Percentiles rank a stretch among this genome's conserved stretches.
phyloP scores from a whole-genome alignment of 2,888 invertebrate genomes.

The Drosophila rubida region DNA sequence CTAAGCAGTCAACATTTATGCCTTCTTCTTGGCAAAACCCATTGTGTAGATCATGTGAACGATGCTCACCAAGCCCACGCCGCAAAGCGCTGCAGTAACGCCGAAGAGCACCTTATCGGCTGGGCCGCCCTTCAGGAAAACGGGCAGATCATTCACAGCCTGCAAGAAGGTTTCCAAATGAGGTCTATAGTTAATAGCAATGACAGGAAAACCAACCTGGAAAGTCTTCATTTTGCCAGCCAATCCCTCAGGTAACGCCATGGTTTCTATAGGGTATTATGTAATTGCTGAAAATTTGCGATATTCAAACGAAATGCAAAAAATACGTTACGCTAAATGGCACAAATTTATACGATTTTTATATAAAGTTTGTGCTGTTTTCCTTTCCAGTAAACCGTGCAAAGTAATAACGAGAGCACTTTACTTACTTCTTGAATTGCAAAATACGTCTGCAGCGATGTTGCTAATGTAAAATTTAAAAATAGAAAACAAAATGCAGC shows the following conservation, averaged over 20 bases:
- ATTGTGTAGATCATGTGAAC: conserved; percentile 80
- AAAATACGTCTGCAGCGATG: conserved; percentile 39
- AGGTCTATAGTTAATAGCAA: background rate
- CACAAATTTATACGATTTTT: background rate
- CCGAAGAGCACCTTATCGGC: conserved; percentile 83
- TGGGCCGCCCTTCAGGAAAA: conserved; percentile 84
- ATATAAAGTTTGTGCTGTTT: background rate
- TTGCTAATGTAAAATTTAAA: conserved; percentile 54
- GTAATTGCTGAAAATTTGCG: conserved; percentile 60
- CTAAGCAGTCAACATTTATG: conserved; percentile 43
- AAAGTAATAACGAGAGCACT: conserved; percentile 2
- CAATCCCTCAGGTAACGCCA: conserved; percentile 84
- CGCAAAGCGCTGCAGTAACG: conserved; percentile 82
- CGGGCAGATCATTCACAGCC: conserved; percentile 83
- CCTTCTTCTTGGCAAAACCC: conserved; percentile 83
- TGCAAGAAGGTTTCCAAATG: conserved; percentile 41
- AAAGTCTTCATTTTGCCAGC: conserved; percentile 82
- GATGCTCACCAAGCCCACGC: conserved; percentile 81
- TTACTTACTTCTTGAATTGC: conserved; percentile 36
- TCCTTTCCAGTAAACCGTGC: background rate
- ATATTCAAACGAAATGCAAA: background rate
- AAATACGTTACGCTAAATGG: no score
- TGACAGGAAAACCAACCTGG: conserved; percentile 66
- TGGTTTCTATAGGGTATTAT: conserved; percentile 64
- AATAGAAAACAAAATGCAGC: conserved; percentile 51